Percentiles rank a stretch among this genome's conserved stretches.
Evolutionary conservation across 1,140 invertebrate genomes (phyloP).

Genomic region (Apis cerana): DNA sequence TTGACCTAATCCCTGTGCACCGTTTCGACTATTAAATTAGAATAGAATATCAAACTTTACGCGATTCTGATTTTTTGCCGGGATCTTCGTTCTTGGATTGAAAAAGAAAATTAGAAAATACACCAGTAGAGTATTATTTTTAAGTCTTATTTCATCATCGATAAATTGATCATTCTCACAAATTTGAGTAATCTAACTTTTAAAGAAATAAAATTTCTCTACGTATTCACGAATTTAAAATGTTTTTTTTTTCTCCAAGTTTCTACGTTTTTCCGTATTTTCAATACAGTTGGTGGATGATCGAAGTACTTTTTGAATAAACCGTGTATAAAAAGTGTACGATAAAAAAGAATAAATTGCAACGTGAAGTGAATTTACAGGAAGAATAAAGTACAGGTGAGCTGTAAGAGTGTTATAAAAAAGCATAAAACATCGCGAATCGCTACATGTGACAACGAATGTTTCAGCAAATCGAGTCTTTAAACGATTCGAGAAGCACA

Average conservation of each 20-base stretch:
- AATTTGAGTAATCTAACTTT: too few species aligned
- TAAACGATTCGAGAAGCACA: background rate
- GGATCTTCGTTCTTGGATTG: too few species aligned
- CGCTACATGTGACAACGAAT: background rate
- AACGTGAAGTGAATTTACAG: background rate
- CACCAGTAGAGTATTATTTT: too few species aligned
- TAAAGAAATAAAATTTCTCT: too few species aligned
- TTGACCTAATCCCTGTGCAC: background rate
- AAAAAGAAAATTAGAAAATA: too few species aligned
- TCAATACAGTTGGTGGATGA: too few species aligned
- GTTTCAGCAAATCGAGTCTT: conserved; percentile 2
- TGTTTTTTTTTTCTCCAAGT: too few species aligned
- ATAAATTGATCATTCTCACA: too few species aligned
- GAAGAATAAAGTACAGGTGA: background rate
- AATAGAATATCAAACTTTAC: background rate
- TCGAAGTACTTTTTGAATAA: background rate
- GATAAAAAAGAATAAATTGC: background rate
- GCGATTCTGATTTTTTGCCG: background rate
- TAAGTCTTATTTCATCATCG: too few species aligned
- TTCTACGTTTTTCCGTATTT: too few species aligned
- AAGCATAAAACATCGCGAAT: background rate
- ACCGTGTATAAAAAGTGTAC: background rate
- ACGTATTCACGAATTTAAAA: too few species aligned
- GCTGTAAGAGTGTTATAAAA: background rate
- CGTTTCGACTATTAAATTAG: background rate